Percentiles rank a stretch among this genome's conserved stretches.
These are phyloP conservation scores for Pachyuromys duprasi DNA, from an alignment of 2,797 vertebrate species.

Conservation along the genomic window DNA sequence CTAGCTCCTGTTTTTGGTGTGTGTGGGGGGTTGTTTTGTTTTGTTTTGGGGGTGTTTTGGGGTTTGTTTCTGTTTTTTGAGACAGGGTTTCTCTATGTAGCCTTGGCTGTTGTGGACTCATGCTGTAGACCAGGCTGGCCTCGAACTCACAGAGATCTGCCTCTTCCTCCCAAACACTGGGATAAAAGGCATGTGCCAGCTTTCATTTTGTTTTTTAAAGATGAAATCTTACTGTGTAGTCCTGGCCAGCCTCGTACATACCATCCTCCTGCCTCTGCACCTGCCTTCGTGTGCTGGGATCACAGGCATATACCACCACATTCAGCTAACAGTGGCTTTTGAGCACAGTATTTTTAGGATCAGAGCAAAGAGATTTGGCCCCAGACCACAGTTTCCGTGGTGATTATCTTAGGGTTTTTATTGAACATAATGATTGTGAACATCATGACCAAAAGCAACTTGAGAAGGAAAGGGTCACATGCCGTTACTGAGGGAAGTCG, in stretches of 20 bases:
- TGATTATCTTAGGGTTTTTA: not conserved
- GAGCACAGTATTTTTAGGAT: not conserved
- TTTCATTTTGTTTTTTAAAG: not conserved
- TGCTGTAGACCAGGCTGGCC: not conserved
- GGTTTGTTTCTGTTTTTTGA: not conserved
- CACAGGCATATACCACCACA: not conserved
- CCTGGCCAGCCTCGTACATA: not conserved
- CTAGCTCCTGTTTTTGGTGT: not conserved
- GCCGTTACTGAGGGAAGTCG: not conserved
- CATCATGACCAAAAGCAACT: not conserved
- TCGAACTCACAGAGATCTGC: too few relatives aligned
- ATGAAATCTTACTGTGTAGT: not conserved
- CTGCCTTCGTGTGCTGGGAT: not conserved
- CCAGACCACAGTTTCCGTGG: not conserved
- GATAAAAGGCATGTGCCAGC: not conserved
- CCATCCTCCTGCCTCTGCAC: not conserved
- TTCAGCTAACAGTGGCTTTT: not conserved
- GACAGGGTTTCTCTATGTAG: not conserved
- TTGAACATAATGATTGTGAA: not conserved
- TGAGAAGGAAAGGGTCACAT: not conserved
- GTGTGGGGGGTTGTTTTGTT: not conserved
- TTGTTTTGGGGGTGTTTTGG: not conserved
- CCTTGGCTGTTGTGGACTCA: not conserved
- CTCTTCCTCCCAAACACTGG: too few relatives aligned
- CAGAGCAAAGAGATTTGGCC: constrained; percentile 19